A percentile compares a stretch with the other conserved stretches of the same genome.
These are phyloP conservation scores for Microtus oregoni DNA, from an alignment of 2,113 vertebrate species.

Conservation along the genomic window DNA sequence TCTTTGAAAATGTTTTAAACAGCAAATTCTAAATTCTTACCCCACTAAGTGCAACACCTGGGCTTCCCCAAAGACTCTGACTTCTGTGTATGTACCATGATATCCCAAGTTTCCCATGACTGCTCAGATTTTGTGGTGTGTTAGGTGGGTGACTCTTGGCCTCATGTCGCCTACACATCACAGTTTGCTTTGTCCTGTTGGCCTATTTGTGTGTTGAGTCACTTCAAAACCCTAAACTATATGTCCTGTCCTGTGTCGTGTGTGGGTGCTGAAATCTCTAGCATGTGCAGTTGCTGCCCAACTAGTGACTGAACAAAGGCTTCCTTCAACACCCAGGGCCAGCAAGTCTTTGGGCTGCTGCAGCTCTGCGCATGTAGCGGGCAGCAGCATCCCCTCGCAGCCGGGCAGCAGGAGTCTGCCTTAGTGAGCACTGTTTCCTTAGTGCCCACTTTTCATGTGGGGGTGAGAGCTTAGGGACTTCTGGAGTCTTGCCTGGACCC, in stretches of 20 bases:
- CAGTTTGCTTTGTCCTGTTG: neutral
- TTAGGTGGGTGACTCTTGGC: neutral
- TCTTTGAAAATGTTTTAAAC: constrained; percentile 11
- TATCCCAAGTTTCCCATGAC: neutral
- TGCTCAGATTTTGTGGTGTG: neutral
- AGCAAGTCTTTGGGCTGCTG: neutral
- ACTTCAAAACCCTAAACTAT: neutral
- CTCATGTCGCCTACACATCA: neutral
- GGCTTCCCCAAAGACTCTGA: neutral
- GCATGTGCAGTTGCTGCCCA: neutral
- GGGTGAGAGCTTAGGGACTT: neutral
- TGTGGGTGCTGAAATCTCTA: neutral
- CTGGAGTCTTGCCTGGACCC: neutral
- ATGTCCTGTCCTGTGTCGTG: neutral
- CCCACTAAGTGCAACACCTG: neutral
- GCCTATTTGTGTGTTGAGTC: neutral
- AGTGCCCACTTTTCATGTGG: neutral
- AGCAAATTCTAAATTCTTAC: neutral
- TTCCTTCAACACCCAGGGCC: neutral
- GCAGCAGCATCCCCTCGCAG: neutral
- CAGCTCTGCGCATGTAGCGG: neutral
- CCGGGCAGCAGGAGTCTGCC: neutral
- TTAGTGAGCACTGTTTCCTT: neutral
- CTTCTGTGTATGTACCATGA: neutral
- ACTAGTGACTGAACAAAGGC: neutral